Percentiles rank a stretch among this genome's conserved stretches.
Conservation (phyloP, 2,888 invertebrate genomes). For the Cabera pusaria region DNA sequence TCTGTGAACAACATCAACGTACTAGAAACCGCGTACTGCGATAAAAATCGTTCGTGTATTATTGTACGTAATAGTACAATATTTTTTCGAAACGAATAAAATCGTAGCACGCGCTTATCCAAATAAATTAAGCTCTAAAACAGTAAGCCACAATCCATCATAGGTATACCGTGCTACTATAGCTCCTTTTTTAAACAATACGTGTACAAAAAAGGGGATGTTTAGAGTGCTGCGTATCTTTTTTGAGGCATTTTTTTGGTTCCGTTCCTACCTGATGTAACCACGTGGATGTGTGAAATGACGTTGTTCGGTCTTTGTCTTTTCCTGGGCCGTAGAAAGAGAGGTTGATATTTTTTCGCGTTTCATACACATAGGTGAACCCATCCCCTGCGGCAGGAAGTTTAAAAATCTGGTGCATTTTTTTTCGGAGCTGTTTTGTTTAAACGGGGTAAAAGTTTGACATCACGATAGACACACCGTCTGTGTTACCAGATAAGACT, state of each 20-base stretch:
- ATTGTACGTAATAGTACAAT: too few species aligned
- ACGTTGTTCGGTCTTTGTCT: constrained; percentile 47
- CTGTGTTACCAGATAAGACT: constrained; percentile 57
- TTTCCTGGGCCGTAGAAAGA: constrained; percentile 40
- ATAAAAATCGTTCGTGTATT: too few species aligned
- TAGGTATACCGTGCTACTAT: constrained; percentile 62
- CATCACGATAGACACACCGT: constrained; percentile 61
- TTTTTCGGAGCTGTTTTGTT: constrained; percentile 68
- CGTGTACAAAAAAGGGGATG: constrained; percentile 73
- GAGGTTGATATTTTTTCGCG: constrained; percentile 54
- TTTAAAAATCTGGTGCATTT: constrained; percentile 78
- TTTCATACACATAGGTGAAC: constrained; percentile 49
- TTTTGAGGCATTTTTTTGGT: constrained; percentile 69
- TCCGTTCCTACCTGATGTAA: constrained; percentile 74
- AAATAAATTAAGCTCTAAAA: constrained; percentile 33
- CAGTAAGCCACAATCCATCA: constrained; percentile 64
- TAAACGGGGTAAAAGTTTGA: constrained; percentile 67
- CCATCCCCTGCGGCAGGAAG: constrained; percentile 74
- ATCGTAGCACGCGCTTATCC: too few species aligned
- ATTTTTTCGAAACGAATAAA: too few species aligned
- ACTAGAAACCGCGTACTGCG: too few species aligned
- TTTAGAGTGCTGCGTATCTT: constrained; percentile 72
- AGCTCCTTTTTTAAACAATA: constrained; percentile 72
- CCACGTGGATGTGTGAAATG: constrained; percentile 71
- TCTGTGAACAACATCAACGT: too few species aligned